A percentile compares a stretch with the other conserved stretches of the same genome.
Conservation (phyloP, 2,113 vertebrate genomes). For the Muscicapa adusta region DNA sequence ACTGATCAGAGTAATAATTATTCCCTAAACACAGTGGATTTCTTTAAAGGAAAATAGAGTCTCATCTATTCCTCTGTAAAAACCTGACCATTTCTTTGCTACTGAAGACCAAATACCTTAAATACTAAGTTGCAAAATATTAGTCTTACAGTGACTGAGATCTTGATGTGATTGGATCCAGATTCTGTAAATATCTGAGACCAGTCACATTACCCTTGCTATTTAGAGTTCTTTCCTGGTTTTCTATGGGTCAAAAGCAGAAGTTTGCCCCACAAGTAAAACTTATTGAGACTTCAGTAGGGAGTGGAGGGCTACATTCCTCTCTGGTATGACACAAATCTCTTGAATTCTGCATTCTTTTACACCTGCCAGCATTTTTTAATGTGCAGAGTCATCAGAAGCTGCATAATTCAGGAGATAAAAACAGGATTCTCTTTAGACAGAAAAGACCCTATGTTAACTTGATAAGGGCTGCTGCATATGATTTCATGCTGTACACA, state of each 20-base stretch:
- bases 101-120: neutral
- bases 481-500: neutral
- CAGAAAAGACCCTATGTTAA: neutral
- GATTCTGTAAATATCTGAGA: neutral
- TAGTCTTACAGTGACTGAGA: neutral
- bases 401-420: neutral
- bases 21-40: neutral
- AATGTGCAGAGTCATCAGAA: neutral
- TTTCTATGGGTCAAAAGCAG: neutral
- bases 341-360: neutral
- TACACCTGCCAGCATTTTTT: neutral
- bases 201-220: neutral
- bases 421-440: neutral
- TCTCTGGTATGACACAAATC: neutral
- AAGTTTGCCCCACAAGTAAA: neutral
- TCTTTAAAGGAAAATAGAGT: neutral
- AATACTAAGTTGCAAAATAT: neutral
- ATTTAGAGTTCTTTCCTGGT: neutral
- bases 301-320: neutral
- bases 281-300: neutral
- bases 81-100: neutral
- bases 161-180: neutral
- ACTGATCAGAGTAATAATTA: neutral
- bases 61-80: neutral
- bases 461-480: neutral